Base-by-base conservation (phyloP, 2,797 vertebrate genomes). In the Crypturellus tataupa region DNA sequence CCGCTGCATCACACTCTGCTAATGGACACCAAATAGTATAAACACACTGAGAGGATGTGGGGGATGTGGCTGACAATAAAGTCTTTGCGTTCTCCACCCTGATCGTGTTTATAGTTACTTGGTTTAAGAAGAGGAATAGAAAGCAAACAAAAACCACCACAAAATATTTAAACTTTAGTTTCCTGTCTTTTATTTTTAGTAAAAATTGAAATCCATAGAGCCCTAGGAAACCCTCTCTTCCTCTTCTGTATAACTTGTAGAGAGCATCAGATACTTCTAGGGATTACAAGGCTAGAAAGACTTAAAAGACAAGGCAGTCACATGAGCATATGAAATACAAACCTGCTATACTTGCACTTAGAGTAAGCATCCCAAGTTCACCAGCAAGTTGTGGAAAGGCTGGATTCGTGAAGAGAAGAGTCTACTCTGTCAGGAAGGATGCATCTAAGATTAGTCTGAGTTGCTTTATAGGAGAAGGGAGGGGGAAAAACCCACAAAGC, bases 61-160 rank as follows among this genome's bases (percentile, higher is more conserved):
- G 58, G 68, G 77, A 86, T 95, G 92, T 91, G 91, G 63, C 80
- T 94, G 51, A 75, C 67, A 94, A 6, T 69, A 83, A 75, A 62
- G 44, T 13, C 55, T 80, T 59, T 69, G 44, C 39, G 33, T 83
- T 95, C 82, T 87, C 46, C 25, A 27, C 39, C 21, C 62, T 83
- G 63, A 19, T 42, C 2, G 2, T 37, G 70, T 86, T 93, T 84
- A 67, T 55, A 86, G 60, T 60, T 71, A n/a, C 33, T 80, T 5
- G 23, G 7, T 76, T 69, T 63, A 77, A 72, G 49, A 80, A 39
- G n/a, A 60, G 37, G 53, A 72, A 39, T 18, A 80, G 35, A 90
- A 89, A 79, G 49, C 85, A 82, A 90, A 93, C 29, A 80, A 94
- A 80, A 88, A 12, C n/a, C 64, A 63, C 67, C 46, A 25, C 78